Percentiles rank a stretch among this genome's conserved stretches.
phyloP scores from a whole-genome alignment of 2,888 invertebrate genomes.

The Ptilodon capucinus region DNA sequence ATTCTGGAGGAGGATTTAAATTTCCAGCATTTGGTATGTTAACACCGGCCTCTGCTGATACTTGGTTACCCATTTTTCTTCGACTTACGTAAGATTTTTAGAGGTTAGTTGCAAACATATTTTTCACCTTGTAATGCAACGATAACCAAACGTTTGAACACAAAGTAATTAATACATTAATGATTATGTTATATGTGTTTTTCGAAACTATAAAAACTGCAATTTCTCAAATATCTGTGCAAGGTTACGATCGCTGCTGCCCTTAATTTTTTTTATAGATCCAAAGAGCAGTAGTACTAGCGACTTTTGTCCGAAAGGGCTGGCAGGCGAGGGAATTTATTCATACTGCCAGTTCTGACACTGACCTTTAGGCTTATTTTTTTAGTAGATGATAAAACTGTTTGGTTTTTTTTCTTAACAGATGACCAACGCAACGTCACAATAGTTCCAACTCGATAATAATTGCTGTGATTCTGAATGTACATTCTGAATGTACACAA shows the following conservation, averaged over 20 bases:
- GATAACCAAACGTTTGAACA: background rate
- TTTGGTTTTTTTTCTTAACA: no score
- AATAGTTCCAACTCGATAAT: no score
- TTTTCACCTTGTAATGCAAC: background rate
- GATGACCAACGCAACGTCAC: no score
- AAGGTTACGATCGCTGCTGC: background rate
- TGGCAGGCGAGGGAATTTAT: no score
- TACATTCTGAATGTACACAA: no score
- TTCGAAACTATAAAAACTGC: background rate
- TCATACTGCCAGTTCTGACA: no score
- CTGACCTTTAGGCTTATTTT: no score
- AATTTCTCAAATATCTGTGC: background rate
- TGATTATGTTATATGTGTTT: background rate
- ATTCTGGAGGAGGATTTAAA: slow-evolving; percentile 87
- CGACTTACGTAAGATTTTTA: slow-evolving; percentile 68
- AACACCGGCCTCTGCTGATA: slow-evolving; percentile 61
- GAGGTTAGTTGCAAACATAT: slow-evolving; percentile 44
- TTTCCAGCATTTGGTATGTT: slow-evolving; percentile 39
- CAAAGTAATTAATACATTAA: slow-evolving; percentile 1
- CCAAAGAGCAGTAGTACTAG: background rate
- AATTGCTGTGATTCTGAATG: no score
- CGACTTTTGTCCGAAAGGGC: no score
- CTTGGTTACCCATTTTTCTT: slow-evolving; percentile 67
- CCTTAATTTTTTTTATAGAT: background rate
- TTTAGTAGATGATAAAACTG: no score